Conservation (phyloP, 2,113 vertebrate species). For the Actinemys pallida region DNA sequence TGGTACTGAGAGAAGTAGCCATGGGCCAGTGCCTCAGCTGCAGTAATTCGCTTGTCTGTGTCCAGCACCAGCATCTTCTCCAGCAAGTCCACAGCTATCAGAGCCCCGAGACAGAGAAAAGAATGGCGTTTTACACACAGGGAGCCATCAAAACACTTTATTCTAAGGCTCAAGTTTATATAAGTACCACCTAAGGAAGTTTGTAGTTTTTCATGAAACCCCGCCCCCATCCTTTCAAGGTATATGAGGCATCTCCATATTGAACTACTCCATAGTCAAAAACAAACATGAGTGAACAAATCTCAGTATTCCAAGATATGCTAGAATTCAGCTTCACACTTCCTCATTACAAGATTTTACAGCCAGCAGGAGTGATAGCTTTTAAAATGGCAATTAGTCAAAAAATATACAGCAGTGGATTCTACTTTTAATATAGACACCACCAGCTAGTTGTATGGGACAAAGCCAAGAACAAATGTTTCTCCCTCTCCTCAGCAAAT, state of each 20-base stretch:
- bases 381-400: not conserved
- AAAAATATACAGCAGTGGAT: not conserved
- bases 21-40: constrained; percentile 92
- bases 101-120: not conserved
- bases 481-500: not conserved
- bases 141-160: accelerated
- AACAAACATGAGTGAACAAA: not conserved
- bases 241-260: accelerated
- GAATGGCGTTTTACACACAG: not conserved
- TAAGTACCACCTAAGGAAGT: accelerated
- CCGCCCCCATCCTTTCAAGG: not conserved
- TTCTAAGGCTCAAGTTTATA: accelerated
- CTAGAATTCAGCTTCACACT: not conserved
- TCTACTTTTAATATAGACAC: not conserved
- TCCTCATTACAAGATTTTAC: not conserved
- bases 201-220: not conserved
- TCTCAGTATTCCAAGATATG: accelerated
- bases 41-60: constrained; percentile 96
- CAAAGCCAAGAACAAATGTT: not conserved
- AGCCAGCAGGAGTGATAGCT: not conserved
- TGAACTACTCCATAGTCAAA: not conserved
- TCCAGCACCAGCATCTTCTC: constrained; percentile 99
- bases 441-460: not conserved
- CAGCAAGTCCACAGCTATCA: constrained; percentile 92
- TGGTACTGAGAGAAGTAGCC: constrained; percentile 96